Evolutionary conservation across 1,140 invertebrate genomes (phyloP), one percentile per base, ranked within the genome.

Genomic region (Pinna nobilis): DNA sequence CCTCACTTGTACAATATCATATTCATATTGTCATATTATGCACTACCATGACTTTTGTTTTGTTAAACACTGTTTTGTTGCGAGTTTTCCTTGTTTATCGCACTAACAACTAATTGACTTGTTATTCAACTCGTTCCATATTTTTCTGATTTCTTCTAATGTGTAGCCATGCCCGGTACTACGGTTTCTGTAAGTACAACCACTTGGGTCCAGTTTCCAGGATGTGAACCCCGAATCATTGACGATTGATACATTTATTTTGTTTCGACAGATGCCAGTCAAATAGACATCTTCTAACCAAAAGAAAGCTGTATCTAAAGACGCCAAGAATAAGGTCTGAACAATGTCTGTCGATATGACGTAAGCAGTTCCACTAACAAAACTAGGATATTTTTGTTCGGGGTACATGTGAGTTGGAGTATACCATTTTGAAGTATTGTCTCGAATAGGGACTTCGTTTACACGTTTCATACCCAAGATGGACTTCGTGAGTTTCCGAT

Each of bases 271-370:
- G 9, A 82, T 65, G 18, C 83, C 88, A 28, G 88, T 88, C 0
- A 88, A 78, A 70, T 80, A 89, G 28, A 88, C 82, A 76, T 89
- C 88, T 70, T 89, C 88, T 3, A 89, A 66, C 49, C 85, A 83
- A 15, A 88, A 73, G n/a, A 84, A 66, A 0, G 68, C 69, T 15
- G 33, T 63, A 20, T 47, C 20, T 50, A 80, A 60, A 9, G 86
- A 81, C 4, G 77, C 79, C 20, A 75, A 32, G 66, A 79, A 86
- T 23, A 89, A 57, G 4, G 77, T 65, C 28, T 60, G 35, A 18
- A 88, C 70, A 9, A 86, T 33, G 44, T 80, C 78, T 3, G 77
- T 74, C 6, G 85, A 83, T 11, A 89, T 35, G 9, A 87, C 79
- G 70, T 89, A 89, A 0, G 87, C 84, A 9, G 86, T 86, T 7